These are phyloP conservation scores for Silurus asotus DNA, from an alignment of 2,113 vertebrate species.

Conservation along the genomic window DNA sequence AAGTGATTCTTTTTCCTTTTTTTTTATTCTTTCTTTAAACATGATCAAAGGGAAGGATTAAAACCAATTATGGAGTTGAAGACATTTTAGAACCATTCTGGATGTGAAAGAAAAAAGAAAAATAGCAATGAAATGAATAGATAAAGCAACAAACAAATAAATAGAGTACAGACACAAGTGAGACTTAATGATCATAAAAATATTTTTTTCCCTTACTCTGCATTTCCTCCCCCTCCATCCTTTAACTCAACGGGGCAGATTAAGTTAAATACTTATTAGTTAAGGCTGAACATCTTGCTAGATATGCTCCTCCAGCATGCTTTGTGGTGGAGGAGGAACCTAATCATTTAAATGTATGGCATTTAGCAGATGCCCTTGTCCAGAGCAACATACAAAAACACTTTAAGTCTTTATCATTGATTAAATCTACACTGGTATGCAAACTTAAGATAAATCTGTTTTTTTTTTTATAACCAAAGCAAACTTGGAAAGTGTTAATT, in stretches of 20 bases:
- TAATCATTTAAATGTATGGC: conserved; percentile 56
- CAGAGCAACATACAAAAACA: no score
- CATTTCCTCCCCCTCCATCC: conserved; percentile 61
- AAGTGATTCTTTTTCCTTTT: conserved; percentile 55
- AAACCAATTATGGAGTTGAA: conserved; percentile 59
- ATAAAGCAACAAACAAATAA: conserved; percentile 56
- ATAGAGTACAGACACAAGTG: conserved; percentile 62
- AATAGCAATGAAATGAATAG: conserved; percentile 55
- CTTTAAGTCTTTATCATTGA: no score
- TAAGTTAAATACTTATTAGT: conserved; percentile 57
- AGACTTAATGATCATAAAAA: conserved; percentile 60
- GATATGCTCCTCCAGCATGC: conserved; percentile 38
- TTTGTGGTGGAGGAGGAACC: conserved; percentile 49
- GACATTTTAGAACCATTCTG: conserved; percentile 64
- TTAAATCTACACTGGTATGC: no score
- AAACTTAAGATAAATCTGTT: no score
- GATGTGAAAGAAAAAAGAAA: conserved; percentile 67
- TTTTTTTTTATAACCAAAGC: no score
- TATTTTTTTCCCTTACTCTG: conserved; percentile 57
- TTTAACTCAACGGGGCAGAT: conserved; percentile 69
- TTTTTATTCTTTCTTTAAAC: conserved; percentile 66
- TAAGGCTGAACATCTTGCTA: conserved; percentile 55
- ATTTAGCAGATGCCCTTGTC: no score
- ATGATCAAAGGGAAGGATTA: conserved; percentile 70
- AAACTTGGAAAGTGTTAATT: no score